Evolutionary conservation across 2,888 invertebrate species (phyloP).

Genomic region (Drymonia ruficornis): DNA sequence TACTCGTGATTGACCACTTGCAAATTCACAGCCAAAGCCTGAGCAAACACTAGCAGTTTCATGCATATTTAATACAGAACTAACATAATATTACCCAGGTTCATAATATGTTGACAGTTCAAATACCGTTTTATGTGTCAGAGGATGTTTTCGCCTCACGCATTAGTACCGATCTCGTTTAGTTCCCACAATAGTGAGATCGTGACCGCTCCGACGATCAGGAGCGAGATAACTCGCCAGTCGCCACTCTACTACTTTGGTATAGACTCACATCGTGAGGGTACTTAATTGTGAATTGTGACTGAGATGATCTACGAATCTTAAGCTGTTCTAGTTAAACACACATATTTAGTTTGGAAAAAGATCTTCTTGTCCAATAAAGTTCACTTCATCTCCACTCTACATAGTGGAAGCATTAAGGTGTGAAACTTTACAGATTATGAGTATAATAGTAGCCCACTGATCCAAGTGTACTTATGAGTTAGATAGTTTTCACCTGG

Average conservation of each 20-base stretch:
- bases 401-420: constrained; percentile 12
- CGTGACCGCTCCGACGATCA: constrained; percentile 73
- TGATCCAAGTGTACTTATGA: constrained; percentile 20
- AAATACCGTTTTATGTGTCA: neutral
- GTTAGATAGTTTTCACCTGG: constrained; percentile 39
- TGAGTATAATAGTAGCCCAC: constrained; percentile 6
- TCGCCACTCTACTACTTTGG: constrained; percentile 49
- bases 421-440: constrained; percentile 25
- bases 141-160: constrained; percentile 34
- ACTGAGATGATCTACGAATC: constrained; percentile 57
- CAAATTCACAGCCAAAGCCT: constrained; percentile 28
- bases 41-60: constrained; percentile 4
- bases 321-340: constrained; percentile 32
- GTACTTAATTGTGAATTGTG: constrained; percentile 65
- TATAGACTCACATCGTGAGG: constrained; percentile 60
- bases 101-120: neutral
- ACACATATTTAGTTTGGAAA: constrained; percentile 6
- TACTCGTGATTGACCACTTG: constrained; percentile 37
- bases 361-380: neutral
- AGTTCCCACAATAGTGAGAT: constrained; percentile 72
- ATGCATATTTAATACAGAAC: neutral
- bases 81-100: neutral
- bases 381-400: neutral
- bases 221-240: constrained; percentile 65
- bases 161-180: constrained; percentile 48